Conservation (phyloP, 2,113 vertebrate species). For the Petroica traversi region DNA sequence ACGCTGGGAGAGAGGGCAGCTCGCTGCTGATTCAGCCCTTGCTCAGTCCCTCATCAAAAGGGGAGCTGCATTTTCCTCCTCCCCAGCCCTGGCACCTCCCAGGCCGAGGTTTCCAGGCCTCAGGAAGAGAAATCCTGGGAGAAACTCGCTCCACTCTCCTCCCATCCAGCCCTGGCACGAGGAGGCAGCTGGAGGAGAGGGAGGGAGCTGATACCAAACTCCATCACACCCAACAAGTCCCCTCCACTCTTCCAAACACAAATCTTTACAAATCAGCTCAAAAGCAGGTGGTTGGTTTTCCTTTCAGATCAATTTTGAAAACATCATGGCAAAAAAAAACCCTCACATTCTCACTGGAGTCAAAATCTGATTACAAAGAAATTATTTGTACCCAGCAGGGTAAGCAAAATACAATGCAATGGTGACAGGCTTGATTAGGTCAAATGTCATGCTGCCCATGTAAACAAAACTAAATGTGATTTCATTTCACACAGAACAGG, state of each 20-base stretch:
- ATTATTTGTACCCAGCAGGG: neutral
- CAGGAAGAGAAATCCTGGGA: neutral
- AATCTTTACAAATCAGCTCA: neutral
- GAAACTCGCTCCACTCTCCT: accelerated
- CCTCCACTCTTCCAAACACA: neutral
- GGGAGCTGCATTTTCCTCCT: neutral
- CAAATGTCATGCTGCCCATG: neutral
- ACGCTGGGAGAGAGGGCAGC: accelerated
- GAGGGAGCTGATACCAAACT: neutral
- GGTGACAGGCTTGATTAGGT: neutral
- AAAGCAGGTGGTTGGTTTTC: neutral
- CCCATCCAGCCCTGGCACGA: neutral
- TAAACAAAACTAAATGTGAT: neutral
- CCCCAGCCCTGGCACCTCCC: neutral
- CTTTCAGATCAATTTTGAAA: neutral
- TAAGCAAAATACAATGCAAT: neutral
- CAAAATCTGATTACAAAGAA: neutral
- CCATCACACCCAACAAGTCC: accelerated
- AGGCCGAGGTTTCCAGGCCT: neutral
- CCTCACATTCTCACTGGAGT: neutral
- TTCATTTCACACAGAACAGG: neutral
- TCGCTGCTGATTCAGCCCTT: neutral
- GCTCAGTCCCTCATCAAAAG: accelerated
- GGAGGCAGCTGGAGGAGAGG: neutral
- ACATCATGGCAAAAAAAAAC: neutral